A percentile compares a stretch with the other conserved stretches of the same genome.
Conservation (phyloP, 1,140 invertebrate species). For the Leptopilina clavipes region DNA sequence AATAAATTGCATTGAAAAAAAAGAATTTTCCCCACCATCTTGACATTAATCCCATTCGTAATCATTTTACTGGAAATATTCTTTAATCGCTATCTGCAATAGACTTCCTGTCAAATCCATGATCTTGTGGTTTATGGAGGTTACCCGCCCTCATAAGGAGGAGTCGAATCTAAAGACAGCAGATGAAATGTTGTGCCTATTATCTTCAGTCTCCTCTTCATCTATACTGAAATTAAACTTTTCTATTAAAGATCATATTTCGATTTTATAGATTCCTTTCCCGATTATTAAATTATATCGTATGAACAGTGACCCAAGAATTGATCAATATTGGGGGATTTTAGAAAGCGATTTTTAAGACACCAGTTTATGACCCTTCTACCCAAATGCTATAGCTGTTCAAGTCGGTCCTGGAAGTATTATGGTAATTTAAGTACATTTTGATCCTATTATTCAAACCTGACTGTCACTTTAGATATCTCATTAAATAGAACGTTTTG, state of each 20-base stretch:
- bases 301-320: neutral
- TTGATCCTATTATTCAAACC: constrained; percentile 48
- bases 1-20: no score
- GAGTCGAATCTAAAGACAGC: constrained; percentile 35
- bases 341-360: constrained; percentile 64
- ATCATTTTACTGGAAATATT: constrained; percentile 59
- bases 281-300: neutral
- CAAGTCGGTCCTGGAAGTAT: constrained; percentile 47
- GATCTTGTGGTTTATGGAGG: constrained; percentile 59
- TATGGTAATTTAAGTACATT: constrained; percentile 61
- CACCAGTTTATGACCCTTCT: constrained; percentile 55
- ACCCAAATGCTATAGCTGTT: constrained; percentile 47
- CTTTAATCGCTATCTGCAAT: constrained; percentile 39
- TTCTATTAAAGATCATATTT: neutral
- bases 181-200: constrained; percentile 62
- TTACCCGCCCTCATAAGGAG: constrained; percentile 34
- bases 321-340: constrained; percentile 8
- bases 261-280: neutral
- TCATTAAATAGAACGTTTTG: neutral
- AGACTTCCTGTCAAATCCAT: constrained; percentile 60
- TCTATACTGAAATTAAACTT: neutral
- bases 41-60: no score
- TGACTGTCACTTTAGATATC: neutral
- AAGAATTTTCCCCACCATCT: no score
- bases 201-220: constrained; percentile 62